phyloP scores from a whole-genome alignment of 2,888 invertebrate species.

The Mesodorylaimus sp. region DNA sequence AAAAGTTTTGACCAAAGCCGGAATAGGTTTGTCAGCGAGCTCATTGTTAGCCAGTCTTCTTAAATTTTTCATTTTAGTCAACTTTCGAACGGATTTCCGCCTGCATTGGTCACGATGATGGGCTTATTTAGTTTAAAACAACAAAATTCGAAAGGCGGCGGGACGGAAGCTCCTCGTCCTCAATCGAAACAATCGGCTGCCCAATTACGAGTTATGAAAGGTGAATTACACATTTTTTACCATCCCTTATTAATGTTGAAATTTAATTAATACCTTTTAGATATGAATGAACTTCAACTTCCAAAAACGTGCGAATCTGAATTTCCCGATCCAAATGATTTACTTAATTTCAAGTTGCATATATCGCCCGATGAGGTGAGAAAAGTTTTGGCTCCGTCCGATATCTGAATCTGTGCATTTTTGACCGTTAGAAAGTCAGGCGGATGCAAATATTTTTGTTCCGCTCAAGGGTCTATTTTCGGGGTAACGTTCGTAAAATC shows the following conservation, averaged over 20 bases:
- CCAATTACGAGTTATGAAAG: conserved; percentile 90
- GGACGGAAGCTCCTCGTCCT: conserved; percentile 13
- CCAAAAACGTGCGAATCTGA: conserved; percentile 90
- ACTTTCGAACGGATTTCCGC: no score
- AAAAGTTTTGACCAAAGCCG: no score
- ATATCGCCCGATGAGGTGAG: conserved; percentile 82
- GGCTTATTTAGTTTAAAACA: conserved; percentile 94
- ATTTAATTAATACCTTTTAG: conserved; percentile 42
- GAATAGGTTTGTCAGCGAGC: no score
- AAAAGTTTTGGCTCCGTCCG: no score
- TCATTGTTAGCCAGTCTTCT: no score
- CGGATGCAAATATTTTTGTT: no score
- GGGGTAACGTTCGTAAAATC: no score
- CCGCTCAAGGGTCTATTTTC: no score
- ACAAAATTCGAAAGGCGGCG: conserved; percentile 73
- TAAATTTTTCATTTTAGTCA: no score
- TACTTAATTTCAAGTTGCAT: conserved; percentile 80
- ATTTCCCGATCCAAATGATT: conserved; percentile 86
- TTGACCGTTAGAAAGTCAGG: no score
- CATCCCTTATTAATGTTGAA: not conserved
- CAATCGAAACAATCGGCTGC: conserved; percentile 86
- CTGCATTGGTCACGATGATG: no score
- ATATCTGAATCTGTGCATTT: no score
- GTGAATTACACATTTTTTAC: conserved; percentile 35
- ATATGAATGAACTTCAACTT: conserved; percentile 86